Conservation (phyloP, 2,113 vertebrate genomes). For the Reinhardtius hippoglossoides region DNA sequence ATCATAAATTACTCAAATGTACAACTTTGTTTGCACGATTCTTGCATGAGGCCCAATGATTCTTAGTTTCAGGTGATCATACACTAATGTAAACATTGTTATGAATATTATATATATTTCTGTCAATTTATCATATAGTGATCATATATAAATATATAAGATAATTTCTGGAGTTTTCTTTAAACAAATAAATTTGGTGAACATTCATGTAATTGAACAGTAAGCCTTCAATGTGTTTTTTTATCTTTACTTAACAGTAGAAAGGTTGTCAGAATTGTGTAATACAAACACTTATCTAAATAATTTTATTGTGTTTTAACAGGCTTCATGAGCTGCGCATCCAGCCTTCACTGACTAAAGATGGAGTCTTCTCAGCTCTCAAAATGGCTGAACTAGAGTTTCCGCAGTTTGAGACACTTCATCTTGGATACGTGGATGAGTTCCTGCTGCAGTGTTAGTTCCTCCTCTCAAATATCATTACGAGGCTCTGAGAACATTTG, state of each 20-base stretch:
- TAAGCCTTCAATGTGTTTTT: neutral
- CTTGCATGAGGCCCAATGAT: too few species aligned
- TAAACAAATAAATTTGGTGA: too few species aligned
- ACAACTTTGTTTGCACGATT: too few species aligned
- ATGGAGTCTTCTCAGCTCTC: constrained; percentile 97
- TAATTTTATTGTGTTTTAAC: constrained; percentile 21
- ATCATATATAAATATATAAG: too few species aligned
- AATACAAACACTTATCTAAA: neutral
- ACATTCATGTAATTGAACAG: too few species aligned
- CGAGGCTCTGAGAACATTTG: neutral
- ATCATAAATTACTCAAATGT: too few species aligned
- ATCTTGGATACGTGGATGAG: constrained; percentile 98
- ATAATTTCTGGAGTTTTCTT: too few species aligned
- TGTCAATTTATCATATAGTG: too few species aligned
- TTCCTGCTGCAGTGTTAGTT: constrained; percentile 96
- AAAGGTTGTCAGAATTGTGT: neutral
- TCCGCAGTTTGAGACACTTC: constrained; percentile 98
- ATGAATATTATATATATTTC: too few species aligned
- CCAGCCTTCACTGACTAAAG: constrained; percentile 98
- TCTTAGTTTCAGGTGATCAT: too few species aligned
- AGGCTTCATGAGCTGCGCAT: constrained; percentile 98
- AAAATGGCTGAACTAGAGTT: constrained; percentile 99
- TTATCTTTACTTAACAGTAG: neutral
- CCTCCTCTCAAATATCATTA: neutral
- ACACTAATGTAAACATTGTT: too few species aligned